These are phyloP conservation scores for Athalia circularis DNA, from an alignment of 2,888 invertebrate genomes.

Conservation along the genomic window DNA sequence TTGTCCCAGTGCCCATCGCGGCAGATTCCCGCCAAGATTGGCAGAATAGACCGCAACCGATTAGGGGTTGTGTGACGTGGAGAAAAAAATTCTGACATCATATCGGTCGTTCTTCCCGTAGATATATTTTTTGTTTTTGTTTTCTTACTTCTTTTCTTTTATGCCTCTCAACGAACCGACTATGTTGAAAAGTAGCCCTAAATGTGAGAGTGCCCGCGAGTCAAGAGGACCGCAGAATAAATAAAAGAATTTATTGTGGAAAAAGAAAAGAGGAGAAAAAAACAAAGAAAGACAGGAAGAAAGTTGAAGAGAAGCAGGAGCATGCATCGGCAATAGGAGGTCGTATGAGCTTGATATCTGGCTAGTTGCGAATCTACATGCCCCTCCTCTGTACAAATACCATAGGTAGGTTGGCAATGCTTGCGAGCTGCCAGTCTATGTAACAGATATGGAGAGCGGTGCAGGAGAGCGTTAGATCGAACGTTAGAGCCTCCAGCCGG, in stretches of 20 bases:
- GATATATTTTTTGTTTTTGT: too few relatives aligned
- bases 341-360: not conserved
- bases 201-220: conserved; percentile 7
- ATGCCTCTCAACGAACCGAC: too few relatives aligned
- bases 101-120: too few relatives aligned
- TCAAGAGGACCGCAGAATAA: not conserved
- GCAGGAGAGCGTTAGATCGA: conserved; percentile 41
- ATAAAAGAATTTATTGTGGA: too few relatives aligned
- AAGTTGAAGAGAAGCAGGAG: not conserved
- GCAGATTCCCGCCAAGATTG: too few relatives aligned
- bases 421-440: not conserved
- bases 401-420: too few relatives aligned
- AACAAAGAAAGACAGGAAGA: not conserved
- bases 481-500: conserved; percentile 21
- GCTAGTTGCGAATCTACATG: conserved; percentile 26
- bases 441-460: not conserved
- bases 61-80: too few relatives aligned
- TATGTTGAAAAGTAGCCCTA: not conserved
- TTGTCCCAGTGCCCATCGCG: too few relatives aligned
- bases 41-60: too few relatives aligned
- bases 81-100: too few relatives aligned
- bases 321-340: not conserved
- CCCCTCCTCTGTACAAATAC: not conserved
- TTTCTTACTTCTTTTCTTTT: too few relatives aligned
- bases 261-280: not conserved